Percentiles rank a stretch among this genome's conserved stretches.
Evolutionary conservation across 2,113 vertebrate genomes (phyloP).

Genomic region (Ceyx margarethae): DNA sequence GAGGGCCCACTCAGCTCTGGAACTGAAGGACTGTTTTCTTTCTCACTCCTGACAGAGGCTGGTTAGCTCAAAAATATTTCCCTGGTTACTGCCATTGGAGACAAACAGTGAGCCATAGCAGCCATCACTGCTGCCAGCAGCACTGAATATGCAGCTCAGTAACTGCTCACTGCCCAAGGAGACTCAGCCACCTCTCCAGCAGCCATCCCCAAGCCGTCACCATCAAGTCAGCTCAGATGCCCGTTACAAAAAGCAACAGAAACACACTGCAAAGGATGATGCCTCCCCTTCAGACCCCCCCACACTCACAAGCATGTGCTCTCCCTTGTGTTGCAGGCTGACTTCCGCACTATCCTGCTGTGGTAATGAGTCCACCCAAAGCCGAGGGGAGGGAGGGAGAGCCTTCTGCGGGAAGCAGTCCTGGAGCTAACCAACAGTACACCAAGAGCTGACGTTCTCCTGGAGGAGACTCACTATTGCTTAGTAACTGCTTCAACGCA

Average conservation of each 20-base stretch:
- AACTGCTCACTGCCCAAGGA: neutral
- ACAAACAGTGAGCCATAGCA: neutral
- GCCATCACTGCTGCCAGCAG: neutral
- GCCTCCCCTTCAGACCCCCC: neutral
- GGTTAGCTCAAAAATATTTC: neutral
- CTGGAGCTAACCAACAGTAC: neutral
- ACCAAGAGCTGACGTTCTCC: neutral
- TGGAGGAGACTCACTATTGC: neutral
- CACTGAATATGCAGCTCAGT: fast-evolving
- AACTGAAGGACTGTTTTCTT: neutral
- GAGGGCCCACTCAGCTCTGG: neutral
- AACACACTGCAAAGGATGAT: neutral
- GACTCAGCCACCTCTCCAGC: neutral
- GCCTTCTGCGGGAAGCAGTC: neutral
- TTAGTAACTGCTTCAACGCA: neutral
- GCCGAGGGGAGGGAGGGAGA: neutral
- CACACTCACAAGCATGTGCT: neutral
- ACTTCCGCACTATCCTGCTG: neutral
- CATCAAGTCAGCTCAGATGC: neutral
- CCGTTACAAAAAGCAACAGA: neutral
- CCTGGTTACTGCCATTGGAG: neutral
- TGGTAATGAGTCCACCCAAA: neutral
- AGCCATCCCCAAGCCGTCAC: neutral
- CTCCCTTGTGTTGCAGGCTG: neutral
- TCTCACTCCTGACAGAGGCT: neutral